These are phyloP conservation scores for Sinocyclocheilus grahami DNA, from an alignment of 2,113 vertebrate species.

Conservation along the genomic window DNA sequence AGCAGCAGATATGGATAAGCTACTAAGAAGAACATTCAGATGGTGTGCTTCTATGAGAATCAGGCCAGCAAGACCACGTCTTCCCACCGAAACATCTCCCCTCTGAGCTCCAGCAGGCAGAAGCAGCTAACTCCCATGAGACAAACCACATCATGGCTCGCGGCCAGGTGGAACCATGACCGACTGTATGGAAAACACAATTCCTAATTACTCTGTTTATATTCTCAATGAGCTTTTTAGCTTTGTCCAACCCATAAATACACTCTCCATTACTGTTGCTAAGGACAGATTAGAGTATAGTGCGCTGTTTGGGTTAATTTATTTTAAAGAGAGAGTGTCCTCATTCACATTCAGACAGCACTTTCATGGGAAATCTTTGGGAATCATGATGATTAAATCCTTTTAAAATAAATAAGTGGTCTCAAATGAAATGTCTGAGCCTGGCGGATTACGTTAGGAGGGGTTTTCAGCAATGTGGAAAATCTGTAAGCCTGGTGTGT, in stretches of 20 bases:
- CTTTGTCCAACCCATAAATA: slow-evolving; percentile 34
- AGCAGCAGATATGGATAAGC: slow-evolving; percentile 11
- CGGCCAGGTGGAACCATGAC: slow-evolving; percentile 44
- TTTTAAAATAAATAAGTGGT: slow-evolving; percentile 7
- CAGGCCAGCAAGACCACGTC: slow-evolving; percentile 26
- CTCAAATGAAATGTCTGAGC: not conserved
- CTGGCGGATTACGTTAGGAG: not conserved
- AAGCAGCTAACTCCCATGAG: slow-evolving; percentile 43
- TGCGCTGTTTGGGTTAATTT: not conserved
- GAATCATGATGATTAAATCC: not conserved
- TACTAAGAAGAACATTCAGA: not conserved
- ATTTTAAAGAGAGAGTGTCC: not conserved
- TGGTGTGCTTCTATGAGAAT: slow-evolving; percentile 47
- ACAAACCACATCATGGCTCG: slow-evolving; percentile 38
- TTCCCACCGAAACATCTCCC: slow-evolving; percentile 37
- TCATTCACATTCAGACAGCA: not conserved
- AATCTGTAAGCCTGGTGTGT: not conserved
- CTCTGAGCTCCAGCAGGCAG: slow-evolving; percentile 21
- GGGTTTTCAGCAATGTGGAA: not conserved
- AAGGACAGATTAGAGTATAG: not conserved
- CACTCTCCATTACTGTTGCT: slow-evolving; percentile 13
- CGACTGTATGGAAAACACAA: slow-evolving; percentile 10
- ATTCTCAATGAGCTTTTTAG: slow-evolving; percentile 43
- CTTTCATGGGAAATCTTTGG: not conserved
- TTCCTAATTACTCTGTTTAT: slow-evolving; percentile 46